A percentile compares a stretch with the other conserved stretches of the same genome.
Evolutionary conservation across 30 jellyfish, hydroid and myxozoan species (phyloP).

Genomic region (Morbakka virulenta): DNA sequence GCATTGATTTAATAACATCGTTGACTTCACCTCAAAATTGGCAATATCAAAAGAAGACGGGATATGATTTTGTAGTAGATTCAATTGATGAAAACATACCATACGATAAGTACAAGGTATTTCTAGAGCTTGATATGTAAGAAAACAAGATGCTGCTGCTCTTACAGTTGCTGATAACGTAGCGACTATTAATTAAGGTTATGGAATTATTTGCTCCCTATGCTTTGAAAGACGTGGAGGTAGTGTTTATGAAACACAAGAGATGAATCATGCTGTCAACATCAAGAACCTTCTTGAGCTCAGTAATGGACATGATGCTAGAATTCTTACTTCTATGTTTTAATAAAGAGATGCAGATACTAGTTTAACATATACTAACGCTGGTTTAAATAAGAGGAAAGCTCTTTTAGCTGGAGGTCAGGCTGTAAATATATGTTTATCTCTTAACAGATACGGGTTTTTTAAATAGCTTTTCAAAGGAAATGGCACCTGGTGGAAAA

Average conservation of each 20-base stretch:
- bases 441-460: constrained; percentile 13
- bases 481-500: constrained; percentile 24
- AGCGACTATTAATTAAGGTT: constrained; percentile 17
- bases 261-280: constrained; percentile 13
- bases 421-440: not conserved
- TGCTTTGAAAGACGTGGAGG: constrained; percentile 1
- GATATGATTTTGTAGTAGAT: not conserved
- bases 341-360: too few species aligned
- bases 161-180: constrained; percentile 17
- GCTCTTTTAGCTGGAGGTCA: constrained; percentile 23
- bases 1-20: not conserved
- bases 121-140: too few species aligned
- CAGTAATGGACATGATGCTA: too few species aligned
- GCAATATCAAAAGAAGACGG: not conserved
- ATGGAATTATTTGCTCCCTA: constrained; percentile 5
- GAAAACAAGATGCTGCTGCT: not conserved
- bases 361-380: not conserved
- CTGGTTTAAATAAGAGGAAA: constrained; percentile 23
- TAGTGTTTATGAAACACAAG: constrained; percentile 13
- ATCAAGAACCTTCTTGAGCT: constrained; percentile 19
- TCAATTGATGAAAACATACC: too few species aligned
- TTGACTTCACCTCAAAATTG: not conserved
- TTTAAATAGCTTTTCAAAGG: not conserved
- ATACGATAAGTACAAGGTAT: too few species aligned
- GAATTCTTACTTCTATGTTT: too few species aligned